Base-by-base conservation (phyloP, 1,140 invertebrate genomes). In the Diabrotica virgifera region DNA sequence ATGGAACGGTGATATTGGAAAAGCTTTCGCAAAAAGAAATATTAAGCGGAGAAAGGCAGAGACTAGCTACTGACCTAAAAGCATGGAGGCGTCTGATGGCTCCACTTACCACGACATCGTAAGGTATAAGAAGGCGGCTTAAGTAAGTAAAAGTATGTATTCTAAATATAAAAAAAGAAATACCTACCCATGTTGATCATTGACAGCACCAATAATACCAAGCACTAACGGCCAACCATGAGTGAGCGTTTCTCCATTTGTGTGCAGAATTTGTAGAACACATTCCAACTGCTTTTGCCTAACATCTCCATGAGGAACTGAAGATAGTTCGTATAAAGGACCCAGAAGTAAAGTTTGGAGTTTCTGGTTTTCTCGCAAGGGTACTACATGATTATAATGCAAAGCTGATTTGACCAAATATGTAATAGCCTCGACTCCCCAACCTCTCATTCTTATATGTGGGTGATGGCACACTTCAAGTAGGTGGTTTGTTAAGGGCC, bases 361-460 rank as follows among this genome's bases (percentile, higher is more conserved):
- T 73, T 91, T 92, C 88, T 94, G 89, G 78, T 95, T 95, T 70
- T 94, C 90, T 61, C 91, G 87, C 5, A 93, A 83, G 4, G 94
- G 92, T 65, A 92, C 85, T 37, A 89, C 86, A 78, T 94, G 92
- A 81, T 94, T 93, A 71, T 91, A 89, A 67, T 92, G 89, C 52
- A 98, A 83, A n/a, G 95, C 95, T 0, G 92, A 90, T 81, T 95
- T 94, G 0, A 98, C 94, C 13, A 99, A 81, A 75, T 94, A 95
- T 0, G 96, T 98, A 12, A 99, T 89, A 3, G 96, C 95, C 81
- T 98, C 95, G 0, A 97, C 95, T 6, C 96, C 96, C 96, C 96
- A 99, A 80, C 96, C 95, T 38, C 97, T 83, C 92, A 99, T 95
- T 64, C 92, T 84, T 61, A 93, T 91, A 73, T 98, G 94, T 0